A percentile compares a stretch with the other conserved stretches of the same genome.
Evolutionary conservation across 1,140 invertebrate species (phyloP).

Genomic region (Drosophila biarmipes): DNA sequence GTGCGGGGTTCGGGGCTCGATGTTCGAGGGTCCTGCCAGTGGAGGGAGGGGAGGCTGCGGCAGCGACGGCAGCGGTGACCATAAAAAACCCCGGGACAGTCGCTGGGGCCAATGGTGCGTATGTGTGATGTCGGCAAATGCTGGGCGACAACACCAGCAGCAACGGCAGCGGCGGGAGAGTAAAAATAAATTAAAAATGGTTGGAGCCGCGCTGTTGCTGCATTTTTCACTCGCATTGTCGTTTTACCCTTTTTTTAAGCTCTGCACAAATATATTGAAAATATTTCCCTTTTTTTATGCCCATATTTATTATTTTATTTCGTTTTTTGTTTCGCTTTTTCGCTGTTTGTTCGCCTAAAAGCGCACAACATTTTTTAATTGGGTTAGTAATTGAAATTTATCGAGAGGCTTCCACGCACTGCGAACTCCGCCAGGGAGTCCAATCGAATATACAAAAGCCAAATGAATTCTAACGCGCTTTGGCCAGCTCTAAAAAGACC

Average conservation of each 20-base stretch:
- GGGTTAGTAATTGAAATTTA: constrained; percentile 83
- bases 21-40: too few species aligned
- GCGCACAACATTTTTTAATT: constrained; percentile 81
- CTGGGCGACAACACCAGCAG: constrained; percentile 44
- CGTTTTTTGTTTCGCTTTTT: constrained; percentile 32
- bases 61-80: constrained; percentile 31
- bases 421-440: constrained; percentile 14
- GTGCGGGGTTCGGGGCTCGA: too few species aligned
- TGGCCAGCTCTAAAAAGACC: constrained; percentile 26
- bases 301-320: constrained; percentile 63
- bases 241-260: constrained; percentile 54
- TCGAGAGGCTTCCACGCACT: constrained; percentile 69
- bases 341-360: constrained; percentile 73
- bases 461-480: constrained; percentile 63
- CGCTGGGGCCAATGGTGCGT: constrained; percentile 54
- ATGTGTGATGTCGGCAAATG: constrained; percentile 60
- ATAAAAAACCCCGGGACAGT: constrained; percentile 41
- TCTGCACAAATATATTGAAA: constrained; percentile 58
- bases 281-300: constrained; percentile 55
- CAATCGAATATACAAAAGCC: constrained; percentile 41
- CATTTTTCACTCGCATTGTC: constrained; percentile 50
- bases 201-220: constrained; percentile 47
- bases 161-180: constrained; percentile 6
- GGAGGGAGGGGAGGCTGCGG: constrained; percentile 1
- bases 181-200: constrained; percentile 67